phyloP scores from a whole-genome alignment of 2,113 vertebrate genomes.

The Corydoras maculifer region DNA sequence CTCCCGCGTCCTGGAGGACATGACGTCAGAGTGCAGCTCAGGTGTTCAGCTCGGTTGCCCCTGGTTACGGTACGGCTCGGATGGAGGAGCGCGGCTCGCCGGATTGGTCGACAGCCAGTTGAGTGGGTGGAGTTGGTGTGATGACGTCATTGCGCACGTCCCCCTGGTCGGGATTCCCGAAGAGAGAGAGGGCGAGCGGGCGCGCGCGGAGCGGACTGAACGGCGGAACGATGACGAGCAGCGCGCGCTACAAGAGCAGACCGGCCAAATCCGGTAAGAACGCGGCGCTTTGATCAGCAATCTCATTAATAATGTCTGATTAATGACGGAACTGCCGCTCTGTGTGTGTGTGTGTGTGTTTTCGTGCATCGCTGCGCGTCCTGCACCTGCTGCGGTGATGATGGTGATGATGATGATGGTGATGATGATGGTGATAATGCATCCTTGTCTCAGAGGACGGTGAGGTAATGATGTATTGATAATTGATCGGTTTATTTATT shows the following conservation, averaged over 20 bases:
- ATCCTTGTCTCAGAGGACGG: constrained; percentile 58
- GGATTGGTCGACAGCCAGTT: too few relatives aligned
- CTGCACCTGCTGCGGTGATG: constrained; percentile 58
- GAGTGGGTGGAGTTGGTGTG: too few relatives aligned
- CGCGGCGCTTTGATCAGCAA: background rate
- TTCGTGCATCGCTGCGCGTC: constrained; percentile 56
- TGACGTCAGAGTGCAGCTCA: too few relatives aligned
- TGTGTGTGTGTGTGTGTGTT: constrained; percentile 44
- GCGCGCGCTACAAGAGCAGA: constrained; percentile 86
- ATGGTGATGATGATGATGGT: background rate
- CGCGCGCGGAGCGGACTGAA: background rate
- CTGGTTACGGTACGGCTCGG: too few relatives aligned
- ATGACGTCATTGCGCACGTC: too few relatives aligned
- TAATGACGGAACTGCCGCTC: constrained; percentile 25
- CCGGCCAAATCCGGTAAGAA: constrained; percentile 83
- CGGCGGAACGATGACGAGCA: constrained; percentile 75
- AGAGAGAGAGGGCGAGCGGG: constrained; percentile 28
- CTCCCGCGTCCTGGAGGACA: too few relatives aligned
- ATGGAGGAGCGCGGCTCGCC: too few relatives aligned
- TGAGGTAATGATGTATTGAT: constrained; percentile 55
- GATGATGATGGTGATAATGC: background rate
- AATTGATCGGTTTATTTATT: too few relatives aligned
- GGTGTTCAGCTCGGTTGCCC: too few relatives aligned
- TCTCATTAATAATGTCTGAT: background rate
- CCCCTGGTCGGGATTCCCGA: constrained; percentile 18